phyloP scores from a whole-genome alignment of 2,113 vertebrate genomes.

The Cheilinus undulatus region DNA sequence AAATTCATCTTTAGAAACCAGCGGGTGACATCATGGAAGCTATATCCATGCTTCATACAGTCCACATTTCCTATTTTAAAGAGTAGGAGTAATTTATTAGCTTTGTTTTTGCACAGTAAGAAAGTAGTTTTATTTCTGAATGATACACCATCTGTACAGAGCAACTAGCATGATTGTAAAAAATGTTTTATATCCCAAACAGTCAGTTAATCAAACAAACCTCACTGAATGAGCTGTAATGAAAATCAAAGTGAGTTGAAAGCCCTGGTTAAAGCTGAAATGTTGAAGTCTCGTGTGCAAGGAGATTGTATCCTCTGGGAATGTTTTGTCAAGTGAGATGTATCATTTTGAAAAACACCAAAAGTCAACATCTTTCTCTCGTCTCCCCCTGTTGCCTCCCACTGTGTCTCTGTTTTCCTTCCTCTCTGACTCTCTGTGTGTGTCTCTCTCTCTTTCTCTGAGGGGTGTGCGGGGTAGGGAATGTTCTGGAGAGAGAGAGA shows the following conservation, averaged over 20 bases:
- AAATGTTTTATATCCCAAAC: background rate
- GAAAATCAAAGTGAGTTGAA: background rate
- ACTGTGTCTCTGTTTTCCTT: constrained; percentile 78
- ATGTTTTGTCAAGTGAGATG: constrained; percentile 74
- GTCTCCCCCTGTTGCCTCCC: constrained; percentile 65
- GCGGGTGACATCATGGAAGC: no score
- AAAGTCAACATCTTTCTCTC: constrained; percentile 79
- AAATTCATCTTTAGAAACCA: no score
- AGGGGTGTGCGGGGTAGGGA: constrained; percentile 74
- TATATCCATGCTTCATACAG: no score
- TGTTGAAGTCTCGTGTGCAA: constrained; percentile 6
- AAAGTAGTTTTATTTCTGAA: no score
- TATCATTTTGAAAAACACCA: constrained; percentile 73
- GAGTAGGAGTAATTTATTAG: no score
- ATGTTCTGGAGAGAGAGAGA: constrained; percentile 75
- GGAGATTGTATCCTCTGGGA: constrained; percentile 38
- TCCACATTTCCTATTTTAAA: no score
- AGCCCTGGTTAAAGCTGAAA: constrained; percentile 8
- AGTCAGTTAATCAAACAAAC: background rate
- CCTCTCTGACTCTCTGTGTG: constrained; percentile 72
- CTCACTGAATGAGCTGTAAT: background rate
- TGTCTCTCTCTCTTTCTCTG: constrained; percentile 54
- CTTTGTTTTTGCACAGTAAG: no score
- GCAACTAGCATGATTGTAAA: background rate
- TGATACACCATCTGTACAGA: background rate